These are phyloP conservation scores for Podarcis cretensis DNA, from an alignment of 2,113 vertebrate species.

Conservation along the genomic window DNA sequence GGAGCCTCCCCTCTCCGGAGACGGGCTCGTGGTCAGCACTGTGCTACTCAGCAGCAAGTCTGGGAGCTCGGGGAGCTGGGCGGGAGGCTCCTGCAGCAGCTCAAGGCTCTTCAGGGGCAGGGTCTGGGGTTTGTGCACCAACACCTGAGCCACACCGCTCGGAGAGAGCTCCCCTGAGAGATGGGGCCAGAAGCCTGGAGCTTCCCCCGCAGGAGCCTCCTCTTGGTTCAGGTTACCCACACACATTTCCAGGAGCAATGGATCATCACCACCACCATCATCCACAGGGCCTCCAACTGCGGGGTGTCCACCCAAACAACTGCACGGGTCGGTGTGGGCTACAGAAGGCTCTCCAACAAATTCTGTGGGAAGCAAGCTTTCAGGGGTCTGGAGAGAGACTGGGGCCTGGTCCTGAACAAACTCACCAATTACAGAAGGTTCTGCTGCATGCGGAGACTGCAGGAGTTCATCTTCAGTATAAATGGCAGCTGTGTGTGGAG, in stretches of 20 bases:
- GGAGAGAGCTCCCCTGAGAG: neutral
- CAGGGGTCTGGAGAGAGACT: neutral
- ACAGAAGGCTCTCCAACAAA: neutral
- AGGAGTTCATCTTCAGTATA: neutral
- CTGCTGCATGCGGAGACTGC: neutral
- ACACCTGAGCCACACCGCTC: neutral
- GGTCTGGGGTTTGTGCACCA: slow-evolving; percentile 43
- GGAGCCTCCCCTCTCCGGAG: slow-evolving; percentile 21
- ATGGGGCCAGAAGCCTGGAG: neutral
- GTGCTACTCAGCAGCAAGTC: slow-evolving; percentile 49
- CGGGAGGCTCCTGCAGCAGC: neutral
- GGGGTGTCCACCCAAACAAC: neutral
- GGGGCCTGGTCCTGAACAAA: neutral
- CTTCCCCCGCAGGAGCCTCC: neutral
- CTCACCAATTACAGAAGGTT: neutral
- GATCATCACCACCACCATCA: neutral
- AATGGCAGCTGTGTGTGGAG: no score
- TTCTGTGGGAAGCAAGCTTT: neutral
- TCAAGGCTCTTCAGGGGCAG: slow-evolving; percentile 52
- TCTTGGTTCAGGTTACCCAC: neutral
- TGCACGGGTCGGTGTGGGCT: neutral
- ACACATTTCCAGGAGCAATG: neutral
- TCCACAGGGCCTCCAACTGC: neutral
- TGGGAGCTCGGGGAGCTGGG: slow-evolving; percentile 22
- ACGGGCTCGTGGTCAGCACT: slow-evolving; percentile 26